phyloP scores from a whole-genome alignment of 2,113 vertebrate species.

The Actinemys pallida region DNA sequence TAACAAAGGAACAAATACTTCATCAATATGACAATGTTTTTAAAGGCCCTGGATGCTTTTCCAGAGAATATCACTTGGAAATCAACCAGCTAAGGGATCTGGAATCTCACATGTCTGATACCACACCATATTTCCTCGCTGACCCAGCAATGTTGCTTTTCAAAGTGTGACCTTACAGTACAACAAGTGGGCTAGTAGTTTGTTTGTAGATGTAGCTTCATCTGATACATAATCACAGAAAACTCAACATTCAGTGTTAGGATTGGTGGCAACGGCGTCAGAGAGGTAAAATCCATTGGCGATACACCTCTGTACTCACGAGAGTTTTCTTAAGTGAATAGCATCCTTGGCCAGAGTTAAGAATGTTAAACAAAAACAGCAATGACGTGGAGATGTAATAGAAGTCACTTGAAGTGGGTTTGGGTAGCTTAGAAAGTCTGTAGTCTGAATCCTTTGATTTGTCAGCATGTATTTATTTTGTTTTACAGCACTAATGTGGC shows the following conservation, averaged over 20 bases:
- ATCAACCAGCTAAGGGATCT: not conserved
- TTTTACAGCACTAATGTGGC: not conserved
- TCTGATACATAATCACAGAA: not conserved
- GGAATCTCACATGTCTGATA: not conserved
- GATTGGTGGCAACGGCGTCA: not conserved
- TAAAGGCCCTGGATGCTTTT: not conserved
- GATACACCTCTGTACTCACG: not conserved
- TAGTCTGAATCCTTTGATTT: not conserved
- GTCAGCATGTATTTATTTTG: not conserved
- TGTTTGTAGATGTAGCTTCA: not conserved
- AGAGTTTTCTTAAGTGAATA: not conserved
- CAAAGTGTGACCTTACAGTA: not conserved
- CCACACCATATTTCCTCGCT: not conserved
- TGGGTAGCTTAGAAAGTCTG: not conserved
- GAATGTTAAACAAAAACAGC: not conserved
- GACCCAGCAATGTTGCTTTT: not conserved
- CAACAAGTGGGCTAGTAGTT: not conserved
- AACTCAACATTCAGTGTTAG: not conserved
- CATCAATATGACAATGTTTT: not conserved
- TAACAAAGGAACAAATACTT: not conserved
- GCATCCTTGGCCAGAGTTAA: not conserved
- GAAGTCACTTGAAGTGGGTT: not conserved
- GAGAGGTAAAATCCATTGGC: not conserved
- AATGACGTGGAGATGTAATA: not conserved
- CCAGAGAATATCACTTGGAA: slow-evolving; percentile 11